These are phyloP conservation scores for Coendou prehensilis DNA, from an alignment of 2,797 vertebrate genomes.

Conservation along the genomic window DNA sequence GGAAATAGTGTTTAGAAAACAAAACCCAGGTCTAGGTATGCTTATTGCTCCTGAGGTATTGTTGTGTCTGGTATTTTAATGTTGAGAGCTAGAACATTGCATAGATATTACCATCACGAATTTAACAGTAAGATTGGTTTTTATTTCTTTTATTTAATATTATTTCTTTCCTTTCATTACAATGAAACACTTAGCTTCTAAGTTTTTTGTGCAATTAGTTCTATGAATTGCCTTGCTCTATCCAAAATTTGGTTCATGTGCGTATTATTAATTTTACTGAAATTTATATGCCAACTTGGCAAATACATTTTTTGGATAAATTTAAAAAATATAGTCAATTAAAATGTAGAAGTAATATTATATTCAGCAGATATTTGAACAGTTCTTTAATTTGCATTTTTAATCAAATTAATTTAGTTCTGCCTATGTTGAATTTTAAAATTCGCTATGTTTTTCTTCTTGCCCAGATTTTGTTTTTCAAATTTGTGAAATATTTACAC, in stretches of 20 bases:
- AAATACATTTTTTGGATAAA: not conserved
- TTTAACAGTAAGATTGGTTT: not conserved
- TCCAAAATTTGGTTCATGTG: not conserved
- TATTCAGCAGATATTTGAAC: not conserved
- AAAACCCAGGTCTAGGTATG: not conserved
- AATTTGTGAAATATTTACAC: not conserved
- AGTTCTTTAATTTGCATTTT: conserved; percentile 3
- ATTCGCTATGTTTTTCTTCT: not conserved
- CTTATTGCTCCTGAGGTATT: not conserved
- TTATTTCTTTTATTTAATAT: not conserved
- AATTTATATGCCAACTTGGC: not conserved
- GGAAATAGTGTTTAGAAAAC: not conserved
- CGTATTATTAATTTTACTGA: not conserved
- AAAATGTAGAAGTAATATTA: not conserved
- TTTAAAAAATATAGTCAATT: not conserved
- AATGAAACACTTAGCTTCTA: not conserved
- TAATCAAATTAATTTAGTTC: not conserved
- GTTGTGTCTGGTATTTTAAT: not conserved
- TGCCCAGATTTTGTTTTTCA: conserved; percentile 8
- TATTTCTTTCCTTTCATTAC: not conserved
- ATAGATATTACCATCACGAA: not conserved
- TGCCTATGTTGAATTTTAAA: not conserved
- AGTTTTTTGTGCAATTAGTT: not conserved
- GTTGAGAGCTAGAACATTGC: not conserved
- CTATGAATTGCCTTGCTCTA: not conserved